Percentiles rank a stretch among this genome's conserved stretches.
Conservation (phyloP, 2,113 vertebrate genomes). For the Aldabrachelys gigantea region DNA sequence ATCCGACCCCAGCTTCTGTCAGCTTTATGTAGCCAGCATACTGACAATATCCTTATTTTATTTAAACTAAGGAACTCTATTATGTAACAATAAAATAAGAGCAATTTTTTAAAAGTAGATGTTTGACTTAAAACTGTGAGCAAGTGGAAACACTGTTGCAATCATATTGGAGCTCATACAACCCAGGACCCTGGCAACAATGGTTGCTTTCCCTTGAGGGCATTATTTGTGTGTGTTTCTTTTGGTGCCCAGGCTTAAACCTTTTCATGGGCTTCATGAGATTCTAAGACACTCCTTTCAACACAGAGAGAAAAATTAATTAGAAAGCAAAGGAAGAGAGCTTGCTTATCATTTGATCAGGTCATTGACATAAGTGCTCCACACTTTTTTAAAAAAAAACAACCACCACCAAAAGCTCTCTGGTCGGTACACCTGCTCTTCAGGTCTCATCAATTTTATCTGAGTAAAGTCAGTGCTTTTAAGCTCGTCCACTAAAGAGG, state of each 20-base stretch:
- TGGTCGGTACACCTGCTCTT: conserved; percentile 77
- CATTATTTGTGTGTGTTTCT: conserved; percentile 30
- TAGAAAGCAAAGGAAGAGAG: conserved; percentile 74
- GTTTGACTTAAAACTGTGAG: conserved; percentile 31
- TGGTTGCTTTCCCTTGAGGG: not conserved
- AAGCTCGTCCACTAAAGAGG: conserved; percentile 72
- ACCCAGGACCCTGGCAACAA: not conserved
- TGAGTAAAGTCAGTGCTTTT: conserved; percentile 69
- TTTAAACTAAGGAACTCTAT: conserved; percentile 69
- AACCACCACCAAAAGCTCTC: conserved; percentile 63
- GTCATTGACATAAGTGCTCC: conserved; percentile 80
- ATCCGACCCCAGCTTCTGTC: conserved; percentile 64
- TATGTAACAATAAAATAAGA: conserved; percentile 60
- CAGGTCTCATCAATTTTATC: conserved; percentile 79
- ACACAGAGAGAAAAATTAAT: conserved; percentile 77
- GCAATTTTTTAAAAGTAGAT: conserved; percentile 43
- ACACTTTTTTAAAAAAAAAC: conserved; percentile 9
- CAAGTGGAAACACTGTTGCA: not conserved
- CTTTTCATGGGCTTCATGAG: conserved; percentile 27
- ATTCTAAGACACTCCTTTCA: conserved; percentile 69
- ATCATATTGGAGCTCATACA: not conserved
- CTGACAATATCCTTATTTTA: conserved; percentile 57
- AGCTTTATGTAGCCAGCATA: conserved; percentile 26
- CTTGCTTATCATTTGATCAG: conserved; percentile 80
- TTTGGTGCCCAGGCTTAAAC: conserved; percentile 40